Percentiles rank a stretch among this genome's conserved stretches.
Conservation (phyloP, 1,140 invertebrate species). For the Drosophila ercepeae region DNA sequence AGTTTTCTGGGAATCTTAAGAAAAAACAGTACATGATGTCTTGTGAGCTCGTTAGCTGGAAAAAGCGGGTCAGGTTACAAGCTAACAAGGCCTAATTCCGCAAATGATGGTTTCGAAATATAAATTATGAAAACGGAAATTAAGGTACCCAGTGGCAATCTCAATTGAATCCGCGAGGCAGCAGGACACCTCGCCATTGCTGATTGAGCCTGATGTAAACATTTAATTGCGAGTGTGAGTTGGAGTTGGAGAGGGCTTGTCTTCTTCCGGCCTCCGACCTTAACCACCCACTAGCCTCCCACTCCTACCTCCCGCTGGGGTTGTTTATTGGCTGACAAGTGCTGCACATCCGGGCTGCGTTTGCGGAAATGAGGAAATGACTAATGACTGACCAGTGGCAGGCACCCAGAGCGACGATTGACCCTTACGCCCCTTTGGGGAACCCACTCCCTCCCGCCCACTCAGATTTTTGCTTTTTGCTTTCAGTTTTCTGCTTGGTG, state of each 20-base stretch:
- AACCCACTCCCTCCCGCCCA: not conserved
- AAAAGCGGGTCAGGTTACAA: not conserved
- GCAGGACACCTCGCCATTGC: conserved; percentile 19
- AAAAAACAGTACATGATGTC: not conserved
- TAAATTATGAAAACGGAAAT: conserved; percentile 1
- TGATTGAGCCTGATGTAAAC: conserved; percentile 33
- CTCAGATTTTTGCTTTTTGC: conserved; percentile 4
- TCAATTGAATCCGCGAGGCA: not conserved
- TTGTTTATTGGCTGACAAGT: conserved; percentile 81
- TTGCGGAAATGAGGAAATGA: conserved; percentile 80
- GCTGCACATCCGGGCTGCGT: conserved; percentile 76
- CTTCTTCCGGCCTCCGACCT: not conserved
- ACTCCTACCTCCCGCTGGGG: conserved; percentile 17
- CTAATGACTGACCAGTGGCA: conserved; percentile 74
- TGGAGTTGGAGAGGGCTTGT: conserved; percentile 11
- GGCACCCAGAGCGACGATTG: conserved; percentile 36
- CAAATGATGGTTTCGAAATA: not conserved
- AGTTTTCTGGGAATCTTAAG: not conserved
- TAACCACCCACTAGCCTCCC: not conserved
- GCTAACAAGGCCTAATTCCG: not conserved
- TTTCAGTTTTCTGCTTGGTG: conserved; percentile 3
- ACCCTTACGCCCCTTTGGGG: not conserved
- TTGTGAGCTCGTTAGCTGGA: not conserved
- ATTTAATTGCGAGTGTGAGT: conserved; percentile 51
- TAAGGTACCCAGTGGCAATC: not conserved